Base-by-base conservation (phyloP, 2,888 invertebrate genomes). In the Asteroscopus sphinx region DNA sequence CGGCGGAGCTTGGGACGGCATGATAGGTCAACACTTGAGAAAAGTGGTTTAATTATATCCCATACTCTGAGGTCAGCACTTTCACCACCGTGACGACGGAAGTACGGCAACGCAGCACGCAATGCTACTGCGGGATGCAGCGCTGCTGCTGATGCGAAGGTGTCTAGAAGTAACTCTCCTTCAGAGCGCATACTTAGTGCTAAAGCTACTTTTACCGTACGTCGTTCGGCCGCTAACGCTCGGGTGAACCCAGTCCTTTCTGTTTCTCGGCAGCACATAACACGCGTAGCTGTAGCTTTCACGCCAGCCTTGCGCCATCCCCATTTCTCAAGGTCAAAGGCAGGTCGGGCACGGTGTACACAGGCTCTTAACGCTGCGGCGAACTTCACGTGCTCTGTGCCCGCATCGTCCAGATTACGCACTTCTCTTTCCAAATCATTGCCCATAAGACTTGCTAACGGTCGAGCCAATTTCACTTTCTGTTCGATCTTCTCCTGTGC, bases 221-320 rank as follows among this genome's bases (percentile, higher is more conserved):
- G 79, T 9, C 69, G 72, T 73, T 82, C 85, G 12, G 68, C 36
- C 4, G 87, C 59, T 37, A 87, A 39, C 6, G 85, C 55, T 36
- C 81, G 58, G 3, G 42, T 47, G 3, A 82, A 11, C 6, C 9
- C 28, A 11, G 21, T 76, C 17, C 80, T 45, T 13, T 83, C 76
- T 2, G 45, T 53, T 12, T 53, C 52, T 36, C 77, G 81, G 47
- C 86, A 86, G 28, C 70, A 65, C 5, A 82, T 54, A 2, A 82
- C 65, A 46, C 68, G 81, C 49, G 87, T 89, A 0, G 86, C 81
- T n/a, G 89, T 59, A 11, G 85, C 80, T 62, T 89, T 89, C 5
- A 80, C 82, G n/a, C 92, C 90, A 32, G 80, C 45, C 40, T 64
- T 46, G 6, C 59, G 63, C 86, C 86, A 89, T 17, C 82, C 81